Evolutionary conservation across 2,797 vertebrate species (phyloP), one percentile per base, ranked within the genome.

Genomic region (Tympanoctomys barrerae): DNA sequence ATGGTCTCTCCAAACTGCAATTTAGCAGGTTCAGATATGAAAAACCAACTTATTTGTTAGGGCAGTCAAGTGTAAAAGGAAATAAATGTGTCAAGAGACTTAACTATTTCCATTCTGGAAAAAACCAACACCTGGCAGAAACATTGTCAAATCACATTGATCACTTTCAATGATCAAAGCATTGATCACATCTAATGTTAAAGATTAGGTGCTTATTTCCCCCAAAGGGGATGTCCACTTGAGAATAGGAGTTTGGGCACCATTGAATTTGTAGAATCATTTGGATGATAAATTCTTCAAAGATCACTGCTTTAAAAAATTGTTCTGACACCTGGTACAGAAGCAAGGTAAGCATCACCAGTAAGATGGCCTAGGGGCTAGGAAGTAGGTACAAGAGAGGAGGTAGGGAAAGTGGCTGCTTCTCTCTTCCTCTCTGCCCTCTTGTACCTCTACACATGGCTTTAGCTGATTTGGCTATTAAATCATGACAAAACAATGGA

Each of bases 111-210:
- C 81, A 18, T 88, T 91, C 62, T 49, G 42, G 78, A 94, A 97
- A 94, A 97, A 95, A 84, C 24, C 87, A 96, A 36, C 9, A 84
- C 49, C 85, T 89, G n/a, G 24, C 71, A 24, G 62, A 91, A 91
- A 87, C 24, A 87, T 59, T 70, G 33, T 70, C 66, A 70, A 68
- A 70, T 70, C 66, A 70, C 66, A 21, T 19, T 19, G 66, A 19
- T 70, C 66, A 70, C 16, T 19, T 28, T 62, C 31, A 18, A 19
- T 33, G 66, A 68, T 68, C 66, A 16, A n/a, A 68, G n/a, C 16
- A n/a, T 19, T n/a, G 33, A 68, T 70, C n/a, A 70, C 16, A 18
- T 70, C 18, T 68, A 19, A 26, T 68, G 36, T 49, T 81, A 83
- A 88, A 33, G 61, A 90, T 87, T 31, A 71, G 18, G 24, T 70